A percentile compares a stretch with the other conserved stretches of the same genome.
Evolutionary conservation across 2,888 invertebrate species (phyloP).

Genomic region (Eulithis testata): DNA sequence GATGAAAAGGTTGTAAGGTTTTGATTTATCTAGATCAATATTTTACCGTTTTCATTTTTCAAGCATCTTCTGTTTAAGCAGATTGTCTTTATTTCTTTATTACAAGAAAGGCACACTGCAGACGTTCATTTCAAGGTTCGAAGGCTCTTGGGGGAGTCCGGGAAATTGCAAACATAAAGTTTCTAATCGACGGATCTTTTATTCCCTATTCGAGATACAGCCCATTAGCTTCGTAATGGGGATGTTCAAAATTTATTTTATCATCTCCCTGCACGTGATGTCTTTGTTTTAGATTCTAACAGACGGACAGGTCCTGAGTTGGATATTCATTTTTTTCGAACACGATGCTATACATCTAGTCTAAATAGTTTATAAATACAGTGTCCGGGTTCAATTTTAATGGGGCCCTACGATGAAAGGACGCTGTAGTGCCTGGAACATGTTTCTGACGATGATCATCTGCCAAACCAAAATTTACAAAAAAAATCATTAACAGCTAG

Average conservation of each 20-base stretch:
- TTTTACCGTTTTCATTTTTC: too few relatives aligned
- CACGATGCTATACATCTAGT: too few relatives aligned
- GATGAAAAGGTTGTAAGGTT: too few relatives aligned
- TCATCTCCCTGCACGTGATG: slow-evolving; percentile 82
- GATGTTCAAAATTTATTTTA: slow-evolving; percentile 83
- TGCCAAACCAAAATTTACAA: too few relatives aligned
- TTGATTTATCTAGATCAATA: too few relatives aligned
- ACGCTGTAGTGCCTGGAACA: too few relatives aligned
- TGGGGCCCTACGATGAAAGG: too few relatives aligned
- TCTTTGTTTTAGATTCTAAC: slow-evolving; percentile 66
- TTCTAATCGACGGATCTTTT: slow-evolving; percentile 84
- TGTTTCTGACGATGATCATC: too few relatives aligned
- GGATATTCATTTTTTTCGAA: not conserved
- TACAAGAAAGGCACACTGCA: slow-evolving; percentile 38
- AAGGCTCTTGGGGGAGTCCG: slow-evolving; percentile 59
- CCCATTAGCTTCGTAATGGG: slow-evolving; percentile 83
- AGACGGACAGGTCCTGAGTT: slow-evolving; percentile 51
- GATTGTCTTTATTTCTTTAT: slow-evolving; percentile 17
- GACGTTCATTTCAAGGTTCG: slow-evolving; percentile 57
- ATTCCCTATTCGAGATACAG: slow-evolving; percentile 81
- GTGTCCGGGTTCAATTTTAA: too few relatives aligned
- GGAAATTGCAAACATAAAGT: slow-evolving; percentile 84
- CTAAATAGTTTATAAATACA: too few relatives aligned
- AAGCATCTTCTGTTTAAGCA: slow-evolving; percentile 1
- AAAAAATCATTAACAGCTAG: too few relatives aligned